Conservation (phyloP, 2,888 invertebrate species). For the Tiliacea citrago region DNA sequence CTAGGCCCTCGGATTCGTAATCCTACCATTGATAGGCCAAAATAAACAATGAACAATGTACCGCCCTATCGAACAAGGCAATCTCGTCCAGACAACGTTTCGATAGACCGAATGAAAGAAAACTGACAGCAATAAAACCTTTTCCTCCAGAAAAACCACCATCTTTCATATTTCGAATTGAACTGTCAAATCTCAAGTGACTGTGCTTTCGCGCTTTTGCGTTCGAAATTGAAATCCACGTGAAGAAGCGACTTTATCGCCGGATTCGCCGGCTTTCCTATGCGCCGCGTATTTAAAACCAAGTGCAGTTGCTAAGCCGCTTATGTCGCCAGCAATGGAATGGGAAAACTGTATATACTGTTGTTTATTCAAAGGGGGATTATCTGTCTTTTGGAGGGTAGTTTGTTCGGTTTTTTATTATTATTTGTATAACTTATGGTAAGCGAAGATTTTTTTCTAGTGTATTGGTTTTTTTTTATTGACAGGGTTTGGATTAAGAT, state of each 20-base stretch:
- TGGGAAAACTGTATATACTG: not conserved
- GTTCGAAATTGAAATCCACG: constrained; percentile 30
- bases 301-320: constrained; percentile 39
- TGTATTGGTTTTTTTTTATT: not conserved
- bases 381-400: constrained; percentile 10
- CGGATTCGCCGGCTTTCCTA: not conserved
- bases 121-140: not conserved
- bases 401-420: constrained; percentile 11
- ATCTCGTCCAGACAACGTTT: no score
- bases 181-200: constrained; percentile 22
- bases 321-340: constrained; percentile 25
- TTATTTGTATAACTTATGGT: constrained; percentile 8
- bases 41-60: no score
- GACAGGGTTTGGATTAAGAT: not conserved
- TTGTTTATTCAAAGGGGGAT: constrained; percentile 31
- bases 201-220: constrained; percentile 2
- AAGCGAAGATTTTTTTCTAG: not conserved
- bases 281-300: constrained; percentile 1
- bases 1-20: no score
- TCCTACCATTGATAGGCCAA: no score
- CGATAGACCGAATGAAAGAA: no score
- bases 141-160: not conserved
- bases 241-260: constrained; percentile 4
- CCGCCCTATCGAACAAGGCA: no score
- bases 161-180: constrained; percentile 7